phyloP scores from a whole-genome alignment of 2,113 vertebrate species.

The Dinomys branickii region DNA sequence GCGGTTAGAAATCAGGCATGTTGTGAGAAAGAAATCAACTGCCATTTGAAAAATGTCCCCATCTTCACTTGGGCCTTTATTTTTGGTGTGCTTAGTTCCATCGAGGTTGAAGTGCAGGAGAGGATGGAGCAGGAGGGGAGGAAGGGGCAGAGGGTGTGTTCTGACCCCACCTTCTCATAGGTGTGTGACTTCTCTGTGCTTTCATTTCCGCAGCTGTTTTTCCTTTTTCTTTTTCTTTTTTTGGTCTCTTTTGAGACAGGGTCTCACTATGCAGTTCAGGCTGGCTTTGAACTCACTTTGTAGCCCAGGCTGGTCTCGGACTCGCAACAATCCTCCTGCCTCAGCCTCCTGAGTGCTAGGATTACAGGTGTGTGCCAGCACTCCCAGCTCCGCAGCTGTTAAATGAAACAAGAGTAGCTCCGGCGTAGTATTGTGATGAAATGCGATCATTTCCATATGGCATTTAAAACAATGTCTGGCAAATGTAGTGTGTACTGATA shows the following conservation, averaged over 20 bases:
- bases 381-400: neutral
- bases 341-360: too few relatives aligned
- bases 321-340: too few relatives aligned
- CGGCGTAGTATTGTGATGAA: neutral
- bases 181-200: neutral
- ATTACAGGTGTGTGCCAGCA: too few relatives aligned
- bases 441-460: neutral
- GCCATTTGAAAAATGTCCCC: neutral
- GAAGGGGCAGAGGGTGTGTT: neutral
- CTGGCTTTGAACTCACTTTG: too few relatives aligned
- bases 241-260: too few relatives aligned
- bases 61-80: neutral
- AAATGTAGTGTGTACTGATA: neutral
- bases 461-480: neutral
- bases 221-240: too few relatives aligned
- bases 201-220: conserved; percentile 17
- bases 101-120: neutral
- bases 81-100: neutral
- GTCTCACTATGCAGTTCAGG: too few relatives aligned
- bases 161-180: neutral
- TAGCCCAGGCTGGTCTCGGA: too few relatives aligned
- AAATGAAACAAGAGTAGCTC: neutral
- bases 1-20: neutral
- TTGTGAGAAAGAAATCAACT: neutral
- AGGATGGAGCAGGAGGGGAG: neutral